Base-by-base conservation (phyloP, 2,888 invertebrate genomes). In the Drosophila incognita region DNA sequence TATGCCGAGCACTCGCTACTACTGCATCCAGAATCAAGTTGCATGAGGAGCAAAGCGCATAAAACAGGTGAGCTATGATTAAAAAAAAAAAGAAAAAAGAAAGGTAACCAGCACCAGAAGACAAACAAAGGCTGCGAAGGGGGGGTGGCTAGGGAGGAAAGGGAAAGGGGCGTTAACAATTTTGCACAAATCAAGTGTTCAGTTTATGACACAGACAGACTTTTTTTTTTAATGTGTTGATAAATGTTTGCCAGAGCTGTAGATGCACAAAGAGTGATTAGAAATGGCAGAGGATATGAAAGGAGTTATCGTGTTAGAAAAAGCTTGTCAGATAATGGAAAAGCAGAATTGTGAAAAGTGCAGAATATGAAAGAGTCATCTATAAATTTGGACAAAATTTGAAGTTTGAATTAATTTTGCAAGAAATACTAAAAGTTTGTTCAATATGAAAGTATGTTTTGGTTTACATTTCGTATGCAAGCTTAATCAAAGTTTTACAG, bases 171-270 rank as follows among this genome's bases (percentile, higher is more conserved):
- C 64, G 58, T 62, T 62, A 72, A 68, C 69, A 75, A 75, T 89
- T 76, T 79, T 65, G 38, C 70, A 75, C 87, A 81, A 86, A 88
- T 88, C 84, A 85, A 88, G 74, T 83, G 78, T 71, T 82, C 71
- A 70, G 69, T 86, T 86, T 86, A 80, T 81, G 78, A 75, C 77
- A 83, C 69, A 49, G 53, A 56, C 64, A 72, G 48, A 62, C 11
- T 33, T 60, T 59, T 64, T 58, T 51, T 54, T 51, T 29, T 27
- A 29, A 69, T 63, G 67, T 70, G 58, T 79, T 81, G 79, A 70
- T 78, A 69, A 81, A 81, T 83, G 81, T 73, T 83, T 64, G 72
- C 63, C 10, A 52, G 11, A 58, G 56, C 24, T 64, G 38, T n/a
- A 56, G 61, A 54, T 60, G 58, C 58, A 58, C 40, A 42, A 52